These are phyloP conservation scores for Tortricodes alternella DNA, from an alignment of 2,888 invertebrate genomes.

Conservation along the genomic window DNA sequence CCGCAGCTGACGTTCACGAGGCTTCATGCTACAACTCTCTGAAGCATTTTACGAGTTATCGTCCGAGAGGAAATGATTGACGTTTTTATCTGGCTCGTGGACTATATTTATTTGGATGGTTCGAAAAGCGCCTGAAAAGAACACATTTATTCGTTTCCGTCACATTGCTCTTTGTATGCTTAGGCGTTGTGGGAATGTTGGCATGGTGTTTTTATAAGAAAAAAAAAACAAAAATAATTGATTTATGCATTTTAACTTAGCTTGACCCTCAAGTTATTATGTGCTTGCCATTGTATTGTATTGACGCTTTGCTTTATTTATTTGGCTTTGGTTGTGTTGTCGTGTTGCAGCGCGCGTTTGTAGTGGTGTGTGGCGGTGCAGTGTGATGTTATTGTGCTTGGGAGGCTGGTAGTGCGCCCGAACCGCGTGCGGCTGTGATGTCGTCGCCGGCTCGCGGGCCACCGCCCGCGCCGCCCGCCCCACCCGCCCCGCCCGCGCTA, in stretches of 20 bases:
- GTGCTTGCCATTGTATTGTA: slow-evolving; percentile 39
- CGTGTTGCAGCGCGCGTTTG: slow-evolving; percentile 76
- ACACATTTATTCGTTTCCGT: background rate
- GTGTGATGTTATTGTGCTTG: slow-evolving; percentile 61
- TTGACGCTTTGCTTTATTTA: slow-evolving; percentile 63
- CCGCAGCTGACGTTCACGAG: too few relatives aligned
- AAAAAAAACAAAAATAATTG: background rate
- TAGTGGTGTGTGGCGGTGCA: slow-evolving; percentile 63
- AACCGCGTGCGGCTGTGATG: slow-evolving; percentile 49
- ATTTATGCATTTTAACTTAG: background rate
- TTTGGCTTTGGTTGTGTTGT: slow-evolving; percentile 73
- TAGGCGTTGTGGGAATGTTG: background rate
- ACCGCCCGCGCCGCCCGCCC: slow-evolving; percentile 41
- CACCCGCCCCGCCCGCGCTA: slow-evolving; percentile 43
- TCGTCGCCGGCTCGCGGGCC: slow-evolving; percentile 73
- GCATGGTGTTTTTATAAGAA: slow-evolving; percentile 10
- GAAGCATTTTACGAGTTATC: too few relatives aligned
- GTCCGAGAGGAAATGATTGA: too few relatives aligned
- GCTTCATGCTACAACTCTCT: too few relatives aligned
- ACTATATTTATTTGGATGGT: too few relatives aligned
- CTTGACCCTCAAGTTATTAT: slow-evolving; percentile 36
- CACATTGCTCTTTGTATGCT: slow-evolving; percentile 6
- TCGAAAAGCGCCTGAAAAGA: slow-evolving; percentile 1
- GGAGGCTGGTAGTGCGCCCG: slow-evolving; percentile 51
- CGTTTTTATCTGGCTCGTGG: too few relatives aligned